phyloP scores from a whole-genome alignment of 1,140 invertebrate species.

The Microplitis mediator region DNA sequence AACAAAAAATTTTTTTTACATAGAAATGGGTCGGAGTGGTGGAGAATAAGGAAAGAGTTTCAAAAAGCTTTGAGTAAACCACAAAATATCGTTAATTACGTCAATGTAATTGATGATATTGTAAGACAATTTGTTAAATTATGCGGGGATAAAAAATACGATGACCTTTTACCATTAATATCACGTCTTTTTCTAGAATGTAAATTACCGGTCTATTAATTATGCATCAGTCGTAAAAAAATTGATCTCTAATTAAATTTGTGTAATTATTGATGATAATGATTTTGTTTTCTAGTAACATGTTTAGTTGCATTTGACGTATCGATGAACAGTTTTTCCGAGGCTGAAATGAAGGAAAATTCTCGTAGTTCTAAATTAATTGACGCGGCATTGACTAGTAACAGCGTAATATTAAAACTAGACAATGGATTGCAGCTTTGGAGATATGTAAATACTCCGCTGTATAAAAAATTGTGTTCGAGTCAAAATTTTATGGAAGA shows the following conservation, averaged over 20 bases:
- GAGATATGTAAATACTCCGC: slow-evolving; percentile 73
- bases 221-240: background rate
- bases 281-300: slow-evolving; percentile 66
- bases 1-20: slow-evolving; percentile 41
- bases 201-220: slow-evolving; percentile 54
- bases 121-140: slow-evolving; percentile 70
- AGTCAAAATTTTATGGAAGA: slow-evolving; percentile 78
- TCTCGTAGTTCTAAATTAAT: slow-evolving; percentile 75
- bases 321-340: slow-evolving; percentile 69
- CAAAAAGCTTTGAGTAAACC: slow-evolving; percentile 80
- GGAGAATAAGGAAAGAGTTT: slow-evolving; percentile 75
- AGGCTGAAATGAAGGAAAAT: slow-evolving; percentile 62
- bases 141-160: slow-evolving; percentile 43
- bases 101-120: slow-evolving; percentile 68
- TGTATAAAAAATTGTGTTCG: slow-evolving; percentile 72
- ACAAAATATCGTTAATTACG: slow-evolving; percentile 70
- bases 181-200: slow-evolving; percentile 80
- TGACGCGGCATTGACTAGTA: slow-evolving; percentile 73
- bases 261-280: background rate
- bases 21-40: slow-evolving; percentile 87
- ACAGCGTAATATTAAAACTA: slow-evolving; percentile 72
- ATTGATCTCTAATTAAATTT: background rate
- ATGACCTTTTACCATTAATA: slow-evolving; percentile 74
- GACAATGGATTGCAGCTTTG: slow-evolving; percentile 80
- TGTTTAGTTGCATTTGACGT: slow-evolving; percentile 72